Conservation (phyloP, 37 sponge, comb jelly and placozoan species). For the Bolinopsis microptera region DNA sequence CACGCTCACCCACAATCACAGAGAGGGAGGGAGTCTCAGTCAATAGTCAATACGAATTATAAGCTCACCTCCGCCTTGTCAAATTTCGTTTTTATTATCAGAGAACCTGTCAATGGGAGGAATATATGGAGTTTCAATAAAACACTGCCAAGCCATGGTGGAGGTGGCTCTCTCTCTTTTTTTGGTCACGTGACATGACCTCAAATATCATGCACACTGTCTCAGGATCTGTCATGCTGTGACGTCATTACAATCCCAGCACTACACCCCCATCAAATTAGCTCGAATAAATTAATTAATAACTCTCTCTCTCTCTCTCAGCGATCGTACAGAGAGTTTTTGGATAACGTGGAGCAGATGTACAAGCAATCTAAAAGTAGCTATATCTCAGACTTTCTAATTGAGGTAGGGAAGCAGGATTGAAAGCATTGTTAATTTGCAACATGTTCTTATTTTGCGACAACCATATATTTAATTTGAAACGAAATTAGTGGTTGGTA, state of each 20-base stretch:
- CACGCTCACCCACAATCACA: background rate
- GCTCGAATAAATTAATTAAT: no score
- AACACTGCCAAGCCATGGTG: no score
- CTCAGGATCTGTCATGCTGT: background rate
- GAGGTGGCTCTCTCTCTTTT: no score
- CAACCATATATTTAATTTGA: no score
- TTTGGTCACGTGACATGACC: background rate
- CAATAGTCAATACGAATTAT: no score
- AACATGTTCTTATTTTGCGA: no score
- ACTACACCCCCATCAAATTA: background rate
- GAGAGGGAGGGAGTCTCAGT: no score
- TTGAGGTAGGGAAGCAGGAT: slow-evolving; percentile 39
- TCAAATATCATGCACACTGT: background rate
- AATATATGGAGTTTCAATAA: no score
- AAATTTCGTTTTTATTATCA: background rate
- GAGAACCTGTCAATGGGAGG: background rate
- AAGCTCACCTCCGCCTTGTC: background rate
- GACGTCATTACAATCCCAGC: background rate
- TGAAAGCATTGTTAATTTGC: no score
- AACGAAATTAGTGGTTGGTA: no score
- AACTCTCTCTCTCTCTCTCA: no score
- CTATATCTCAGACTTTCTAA: slow-evolving; percentile 27
- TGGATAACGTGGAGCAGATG: slow-evolving; percentile 40
- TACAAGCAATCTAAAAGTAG: slow-evolving; percentile 37
- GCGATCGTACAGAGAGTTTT: slow-evolving; percentile 40